These are phyloP conservation scores for Corythornis cristatus DNA, from an alignment of 2,113 vertebrate species.

Conservation along the genomic window DNA sequence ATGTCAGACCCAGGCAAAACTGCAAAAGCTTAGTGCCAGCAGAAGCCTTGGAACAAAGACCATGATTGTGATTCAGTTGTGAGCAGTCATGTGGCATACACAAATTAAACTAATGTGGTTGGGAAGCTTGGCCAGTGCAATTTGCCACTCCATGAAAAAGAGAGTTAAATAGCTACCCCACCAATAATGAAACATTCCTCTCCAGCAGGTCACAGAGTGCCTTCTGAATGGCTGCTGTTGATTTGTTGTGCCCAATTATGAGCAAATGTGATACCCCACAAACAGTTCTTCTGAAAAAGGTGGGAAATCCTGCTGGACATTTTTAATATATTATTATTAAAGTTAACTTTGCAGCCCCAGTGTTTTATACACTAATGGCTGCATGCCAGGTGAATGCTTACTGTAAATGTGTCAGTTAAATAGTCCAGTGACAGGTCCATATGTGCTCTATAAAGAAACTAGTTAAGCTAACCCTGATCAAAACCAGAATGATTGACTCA, in stretches of 20 bases:
- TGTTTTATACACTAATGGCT: constrained; percentile 29
- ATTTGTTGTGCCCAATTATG: constrained; percentile 17
- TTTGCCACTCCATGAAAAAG: neutral
- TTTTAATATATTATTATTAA: constrained; percentile 54
- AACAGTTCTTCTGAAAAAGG: constrained; percentile 34
- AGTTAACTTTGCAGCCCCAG: constrained; percentile 23
- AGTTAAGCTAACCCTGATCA: constrained; percentile 37
- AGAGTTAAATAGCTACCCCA: neutral
- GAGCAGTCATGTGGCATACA: constrained; percentile 8
- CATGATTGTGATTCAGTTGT: constrained; percentile 32
- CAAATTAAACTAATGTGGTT: neutral
- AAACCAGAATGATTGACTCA: constrained; percentile 46
- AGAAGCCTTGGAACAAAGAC: constrained; percentile 34
- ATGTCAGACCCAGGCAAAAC: neutral
- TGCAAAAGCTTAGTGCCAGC: neutral
- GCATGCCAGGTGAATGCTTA: constrained; percentile 40
- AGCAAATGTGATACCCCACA: constrained; percentile 19
- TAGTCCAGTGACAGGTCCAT: constrained; percentile 60
- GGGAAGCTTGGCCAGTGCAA: constrained; percentile 2
- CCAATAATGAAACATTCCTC: constrained; percentile 21
- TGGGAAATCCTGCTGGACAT: neutral
- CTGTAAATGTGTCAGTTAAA: constrained; percentile 57
- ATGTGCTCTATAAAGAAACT: constrained; percentile 37
- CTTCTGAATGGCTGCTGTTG: neutral
- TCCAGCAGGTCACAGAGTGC: neutral